A percentile compares a stretch with the other conserved stretches of the same genome.
phyloP scores from a whole-genome alignment of 2,797 vertebrate genomes.

The Channa striata region DNA sequence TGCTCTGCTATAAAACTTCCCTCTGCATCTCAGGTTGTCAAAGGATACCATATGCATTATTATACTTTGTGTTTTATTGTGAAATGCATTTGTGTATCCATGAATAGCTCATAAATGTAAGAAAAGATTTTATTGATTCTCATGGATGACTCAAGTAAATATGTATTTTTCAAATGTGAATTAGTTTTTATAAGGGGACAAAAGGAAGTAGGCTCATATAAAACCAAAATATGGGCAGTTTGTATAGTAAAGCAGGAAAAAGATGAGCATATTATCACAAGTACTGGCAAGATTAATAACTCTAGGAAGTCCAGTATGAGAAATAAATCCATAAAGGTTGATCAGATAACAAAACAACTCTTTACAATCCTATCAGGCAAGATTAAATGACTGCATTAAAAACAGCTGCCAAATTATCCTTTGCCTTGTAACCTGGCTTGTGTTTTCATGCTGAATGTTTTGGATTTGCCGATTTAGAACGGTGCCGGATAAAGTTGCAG shows the following conservation, averaged over 20 bases:
- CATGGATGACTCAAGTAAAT: constrained; percentile 1
- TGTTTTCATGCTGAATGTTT: neutral
- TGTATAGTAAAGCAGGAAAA: too few relatives aligned
- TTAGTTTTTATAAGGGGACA: too few relatives aligned
- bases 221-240: too few relatives aligned
- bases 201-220: too few relatives aligned
- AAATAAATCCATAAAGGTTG: too few relatives aligned
- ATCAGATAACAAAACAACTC: too few relatives aligned
- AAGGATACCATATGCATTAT: neutral
- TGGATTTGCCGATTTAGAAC: neutral
- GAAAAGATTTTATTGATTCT: neutral
- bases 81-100: constrained; percentile 13
- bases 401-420: neutral
- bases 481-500: neutral
- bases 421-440: neutral
- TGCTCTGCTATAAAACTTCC: constrained; percentile 28
- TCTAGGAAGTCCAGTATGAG: too few relatives aligned
- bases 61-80: constrained; percentile 4
- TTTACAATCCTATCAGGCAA: too few relatives aligned
- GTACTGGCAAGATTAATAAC: too few relatives aligned
- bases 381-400: neutral
- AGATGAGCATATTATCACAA: too few relatives aligned
- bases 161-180: neutral
- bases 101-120: constrained; percentile 22
- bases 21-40: constrained; percentile 4